Conservation (phyloP, 30 jellyfish, hydroid and myxozoan species). For the Turritopsis rubra region DNA sequence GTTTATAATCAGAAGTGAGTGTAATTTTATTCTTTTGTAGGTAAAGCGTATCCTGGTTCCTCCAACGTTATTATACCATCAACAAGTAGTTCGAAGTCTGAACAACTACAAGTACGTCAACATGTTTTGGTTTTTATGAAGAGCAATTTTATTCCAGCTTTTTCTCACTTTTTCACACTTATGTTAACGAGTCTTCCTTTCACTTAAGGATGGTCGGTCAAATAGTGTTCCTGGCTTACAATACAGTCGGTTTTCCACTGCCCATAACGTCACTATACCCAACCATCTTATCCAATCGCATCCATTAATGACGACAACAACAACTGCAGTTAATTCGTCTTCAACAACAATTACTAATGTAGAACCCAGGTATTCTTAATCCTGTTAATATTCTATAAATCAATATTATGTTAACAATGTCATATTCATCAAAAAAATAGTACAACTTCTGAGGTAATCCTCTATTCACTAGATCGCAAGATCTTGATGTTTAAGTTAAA, state of each 20-base stretch:
- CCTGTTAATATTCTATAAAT: too few relatives aligned
- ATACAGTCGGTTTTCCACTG: slow-evolving; percentile 28
- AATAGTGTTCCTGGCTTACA: slow-evolving; percentile 23
- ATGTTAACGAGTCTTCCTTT: neutral
- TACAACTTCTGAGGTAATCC: too few relatives aligned
- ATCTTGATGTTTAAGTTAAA: too few relatives aligned
- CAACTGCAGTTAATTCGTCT: neutral
- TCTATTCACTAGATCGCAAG: too few relatives aligned
- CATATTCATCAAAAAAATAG: too few relatives aligned
- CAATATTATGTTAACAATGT: too few relatives aligned
- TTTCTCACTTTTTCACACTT: neutral
- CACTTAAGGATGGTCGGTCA: slow-evolving; percentile 10
- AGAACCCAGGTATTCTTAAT: slow-evolving; percentile 27
- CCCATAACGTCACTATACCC: slow-evolving; percentile 24
- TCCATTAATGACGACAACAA: neutral
- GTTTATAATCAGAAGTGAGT: too few relatives aligned
- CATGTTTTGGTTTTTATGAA: neutral
- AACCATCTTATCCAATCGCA: neutral
- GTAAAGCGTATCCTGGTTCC: slow-evolving; percentile 60
- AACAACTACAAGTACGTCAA: slow-evolving; percentile 18
- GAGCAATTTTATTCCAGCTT: neutral
- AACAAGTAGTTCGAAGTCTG: slow-evolving; percentile 30
- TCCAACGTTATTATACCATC: slow-evolving; percentile 68
- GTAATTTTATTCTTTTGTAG: slow-evolving; percentile 19
- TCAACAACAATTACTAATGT: neutral